Percentiles rank a stretch among this genome's conserved stretches.
Conservation (phyloP, 1,140 invertebrate species). For the Pemphigus obesinymphae region DNA sequence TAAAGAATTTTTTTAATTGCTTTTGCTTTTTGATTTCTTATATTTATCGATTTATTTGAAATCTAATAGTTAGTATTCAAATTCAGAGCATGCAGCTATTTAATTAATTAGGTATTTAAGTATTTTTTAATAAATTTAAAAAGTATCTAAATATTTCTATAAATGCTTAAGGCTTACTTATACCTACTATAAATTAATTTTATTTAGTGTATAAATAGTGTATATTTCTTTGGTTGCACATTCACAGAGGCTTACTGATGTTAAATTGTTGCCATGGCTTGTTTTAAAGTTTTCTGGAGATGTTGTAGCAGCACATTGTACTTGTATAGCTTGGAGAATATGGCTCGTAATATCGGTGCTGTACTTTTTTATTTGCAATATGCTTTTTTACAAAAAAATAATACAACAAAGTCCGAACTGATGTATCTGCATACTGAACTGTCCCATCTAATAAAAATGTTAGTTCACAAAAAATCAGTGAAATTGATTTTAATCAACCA, state of each 20-base stretch:
- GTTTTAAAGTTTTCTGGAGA: neutral
- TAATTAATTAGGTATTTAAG: no score
- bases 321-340: neutral
- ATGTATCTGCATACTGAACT: neutral
- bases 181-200: neutral
- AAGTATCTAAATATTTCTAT: neutral
- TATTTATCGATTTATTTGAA: neutral
- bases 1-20: neutral
- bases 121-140: neutral
- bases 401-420: neutral
- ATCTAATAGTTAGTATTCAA: neutral
- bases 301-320: neutral
- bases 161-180: neutral
- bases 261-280: neutral
- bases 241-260: neutral
- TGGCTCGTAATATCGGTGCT: neutral
- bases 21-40: slow-evolving; percentile 2
- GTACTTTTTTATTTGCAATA: neutral
- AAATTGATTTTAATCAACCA: neutral
- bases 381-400: neutral
- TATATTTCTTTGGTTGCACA: neutral
- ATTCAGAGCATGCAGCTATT: neutral
- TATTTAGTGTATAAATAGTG: neutral
- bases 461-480: neutral
- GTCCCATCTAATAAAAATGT: neutral